Evolutionary conservation across 2,113 vertebrate species (phyloP), one percentile per base, ranked within the genome.

Genomic region (Pygoscelis adeliae): DNA sequence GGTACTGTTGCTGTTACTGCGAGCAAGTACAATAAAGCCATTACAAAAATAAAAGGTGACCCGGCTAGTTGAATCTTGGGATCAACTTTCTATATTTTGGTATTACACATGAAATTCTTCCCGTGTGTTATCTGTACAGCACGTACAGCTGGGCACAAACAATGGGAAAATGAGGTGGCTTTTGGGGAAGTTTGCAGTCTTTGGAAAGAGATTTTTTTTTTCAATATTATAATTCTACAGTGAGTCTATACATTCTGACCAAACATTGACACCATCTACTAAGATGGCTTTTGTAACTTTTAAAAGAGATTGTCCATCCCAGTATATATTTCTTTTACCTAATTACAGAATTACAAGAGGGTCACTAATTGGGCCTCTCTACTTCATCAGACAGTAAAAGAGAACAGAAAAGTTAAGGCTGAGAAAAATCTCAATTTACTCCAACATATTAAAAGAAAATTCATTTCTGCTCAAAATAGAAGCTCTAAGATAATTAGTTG

Each of bases 191-290:
- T 17, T 18, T 44, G 34, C 30, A 56, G 3, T 5, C 10, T 73
- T 56, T 53, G 46, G 8, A 17, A 70, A 26, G 13, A 42, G 16
- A 3, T 3, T 50, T 85, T 52, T 80, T 40, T 42, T 40, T 32
- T 42, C 8, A 6, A 7, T 14, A 26, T 23, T 61, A 0, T 5
- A 34, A 38, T 34, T 67, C n/a, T 5, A 5, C 7, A n/a, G 5
- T 1, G 9, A 77, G 53, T 25, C 34, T 56, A 2, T 0, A n/a
- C 0, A 6, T 23, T 47, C 56, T 38, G 50, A 80, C 13, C 29
- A 66, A 73, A 40, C 4, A 10, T 1, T 6, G 30, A 25, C 44
- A 36, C 40, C 17, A 46, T 20, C 65, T 55, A 40, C 1, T 32
- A 10, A 11, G 32, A n/a, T 27, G 32, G 16, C 17, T 77, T 46